These are phyloP conservation scores for Calliphora vicina DNA, from an alignment of 1,140 invertebrate genomes.

Conservation along the genomic window DNA sequence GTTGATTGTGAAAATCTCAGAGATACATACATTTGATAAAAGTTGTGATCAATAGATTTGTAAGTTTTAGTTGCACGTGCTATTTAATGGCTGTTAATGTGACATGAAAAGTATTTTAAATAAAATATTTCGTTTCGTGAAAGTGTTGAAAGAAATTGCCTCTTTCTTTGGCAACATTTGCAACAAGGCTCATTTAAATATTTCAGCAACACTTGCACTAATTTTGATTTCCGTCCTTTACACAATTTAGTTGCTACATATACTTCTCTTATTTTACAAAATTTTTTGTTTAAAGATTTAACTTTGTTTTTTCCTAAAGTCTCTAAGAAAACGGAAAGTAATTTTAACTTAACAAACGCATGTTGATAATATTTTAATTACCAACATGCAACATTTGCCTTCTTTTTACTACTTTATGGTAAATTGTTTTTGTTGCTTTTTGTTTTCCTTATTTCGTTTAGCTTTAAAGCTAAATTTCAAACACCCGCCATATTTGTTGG, in stretches of 20 bases:
- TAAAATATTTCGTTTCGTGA: background rate
- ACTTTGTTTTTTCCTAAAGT: background rate
- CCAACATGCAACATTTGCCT: constrained; percentile 21
- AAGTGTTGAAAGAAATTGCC: background rate
- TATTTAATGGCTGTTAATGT: constrained; percentile 21
- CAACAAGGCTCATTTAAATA: background rate
- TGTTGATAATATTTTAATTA: constrained; percentile 30
- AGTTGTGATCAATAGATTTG: no score
- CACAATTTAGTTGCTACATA: background rate
- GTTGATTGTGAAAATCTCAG: constrained; percentile 59
- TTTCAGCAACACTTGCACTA: constrained; percentile 30
- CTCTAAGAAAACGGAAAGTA: constrained; percentile 9
- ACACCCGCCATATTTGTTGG: constrained; percentile 10
- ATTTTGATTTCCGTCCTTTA: constrained; percentile 26
- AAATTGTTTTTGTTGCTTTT: background rate
- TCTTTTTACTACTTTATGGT: background rate
- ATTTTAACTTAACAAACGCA: constrained; percentile 34
- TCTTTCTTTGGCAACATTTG: background rate
- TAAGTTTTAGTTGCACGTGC: background rate
- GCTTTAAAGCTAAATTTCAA: background rate
- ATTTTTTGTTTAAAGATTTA: background rate
- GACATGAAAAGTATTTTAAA: constrained; percentile 9
- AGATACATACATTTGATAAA: background rate
- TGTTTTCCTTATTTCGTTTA: background rate
- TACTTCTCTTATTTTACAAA: background rate